Conservation (phyloP, 2,888 invertebrate genomes). For the Campoplex capitator region DNA sequence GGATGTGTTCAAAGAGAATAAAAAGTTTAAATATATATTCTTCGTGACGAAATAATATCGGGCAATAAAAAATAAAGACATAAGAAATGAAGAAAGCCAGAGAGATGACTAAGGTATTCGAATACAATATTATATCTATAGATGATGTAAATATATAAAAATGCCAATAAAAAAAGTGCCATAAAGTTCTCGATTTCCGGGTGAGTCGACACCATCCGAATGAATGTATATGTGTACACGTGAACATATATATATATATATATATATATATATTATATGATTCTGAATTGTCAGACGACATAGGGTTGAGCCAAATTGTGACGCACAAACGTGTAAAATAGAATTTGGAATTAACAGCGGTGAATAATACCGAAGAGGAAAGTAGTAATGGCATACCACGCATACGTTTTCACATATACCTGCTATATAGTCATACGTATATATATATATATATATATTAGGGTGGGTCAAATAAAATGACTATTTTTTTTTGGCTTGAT, state of each 20-base stretch:
- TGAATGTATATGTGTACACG: background rate
- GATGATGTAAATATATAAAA: background rate
- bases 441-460: background rate
- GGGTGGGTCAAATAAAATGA: slow-evolving; percentile 4
- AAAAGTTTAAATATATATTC: background rate
- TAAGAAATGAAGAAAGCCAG: too few relatives aligned
- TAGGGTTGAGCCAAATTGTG: slow-evolving; percentile 54
- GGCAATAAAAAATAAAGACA: background rate
- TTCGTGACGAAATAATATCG: background rate
- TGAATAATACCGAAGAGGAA: slow-evolving; percentile 13
- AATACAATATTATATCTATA: background rate
- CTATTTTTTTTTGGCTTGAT: too few relatives aligned
- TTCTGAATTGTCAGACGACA: background rate
- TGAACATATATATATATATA: background rate
- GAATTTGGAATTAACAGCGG: slow-evolving; percentile 62
- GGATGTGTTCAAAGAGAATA: background rate
- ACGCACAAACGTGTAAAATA: slow-evolving; percentile 61
- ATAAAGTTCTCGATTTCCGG: slow-evolving; percentile 3
- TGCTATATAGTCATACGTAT: background rate
- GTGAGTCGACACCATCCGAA: background rate
- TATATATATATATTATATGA: background rate
- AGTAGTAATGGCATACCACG: slow-evolving; percentile 38
- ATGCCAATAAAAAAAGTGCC: slow-evolving; percentile 12
- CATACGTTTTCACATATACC: background rate
- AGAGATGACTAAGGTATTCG: slow-evolving; percentile 6